Base-by-base conservation (phyloP, 2,113 vertebrate species). In the Apodemus speciosus region DNA sequence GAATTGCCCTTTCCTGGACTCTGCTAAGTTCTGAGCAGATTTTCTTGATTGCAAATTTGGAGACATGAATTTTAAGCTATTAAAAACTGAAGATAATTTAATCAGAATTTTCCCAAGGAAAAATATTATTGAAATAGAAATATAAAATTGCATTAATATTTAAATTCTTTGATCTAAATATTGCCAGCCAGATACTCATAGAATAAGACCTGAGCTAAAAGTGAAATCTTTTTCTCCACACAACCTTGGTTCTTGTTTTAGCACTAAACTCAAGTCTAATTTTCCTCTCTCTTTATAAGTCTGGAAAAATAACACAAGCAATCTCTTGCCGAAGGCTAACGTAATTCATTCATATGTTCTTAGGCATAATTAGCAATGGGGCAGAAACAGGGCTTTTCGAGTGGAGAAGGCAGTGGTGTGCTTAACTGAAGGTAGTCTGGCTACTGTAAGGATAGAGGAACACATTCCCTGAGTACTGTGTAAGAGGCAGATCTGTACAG, bases 31-130 rank as follows among this genome's bases (percentile, higher is more conserved):
- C 64, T 91, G 38, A 62, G 21, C 60, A 79, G 89, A 93, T 75
- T 79, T 89, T 60, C 85, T 77, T 95, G 94, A 92, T 80, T 94
- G 85, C n/a, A 69, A 89, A 94, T 90, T 93, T 91, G 32, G 35
- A 91, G 56, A 43, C 69, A 69, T 89, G 85, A 91, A 93, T 95
- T 96, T 87, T 87, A 94, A 89, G n/a, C 40, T 93, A 69, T 91
- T 89, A 25, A 60, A 81, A 93, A 83, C 3, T 16, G 69, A 83
- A 38, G 62, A 77, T 23, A 69, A 90, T 32, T 72, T 90, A 62
- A 79, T 84, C 56, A 92, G 25, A 87, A 81, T 87, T 97, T 93
- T 68, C 8, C 43, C 86, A 68, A 16, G 77, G 43, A 69, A 58
- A 72, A 92, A 88, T 73, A 84, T 62, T 86, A 91, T 73, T 89